Percentiles rank a stretch among this genome's conserved stretches.
Evolutionary conservation across 2,797 vertebrate genomes (phyloP).

Genomic region (Sebastes iracundus): DNA sequence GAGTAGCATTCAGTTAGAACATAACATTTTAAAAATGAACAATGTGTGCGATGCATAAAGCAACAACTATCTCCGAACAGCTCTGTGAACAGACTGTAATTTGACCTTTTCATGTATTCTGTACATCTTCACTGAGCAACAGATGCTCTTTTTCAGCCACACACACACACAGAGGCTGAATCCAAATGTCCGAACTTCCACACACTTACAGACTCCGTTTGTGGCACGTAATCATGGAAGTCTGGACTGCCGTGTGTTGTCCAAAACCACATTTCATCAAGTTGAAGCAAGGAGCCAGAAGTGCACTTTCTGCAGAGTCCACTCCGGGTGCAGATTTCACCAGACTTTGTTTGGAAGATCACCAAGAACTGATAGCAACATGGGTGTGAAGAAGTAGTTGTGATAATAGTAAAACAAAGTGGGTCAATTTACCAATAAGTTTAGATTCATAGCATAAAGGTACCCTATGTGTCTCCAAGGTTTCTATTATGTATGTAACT

Average conservation of each 20-base stretch:
- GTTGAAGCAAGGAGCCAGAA: background rate
- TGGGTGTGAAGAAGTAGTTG: background rate
- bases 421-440: no score
- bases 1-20: background rate
- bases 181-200: background rate
- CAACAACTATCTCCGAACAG: background rate
- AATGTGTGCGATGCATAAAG: background rate
- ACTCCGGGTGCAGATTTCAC: background rate
- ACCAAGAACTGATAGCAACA: background rate
- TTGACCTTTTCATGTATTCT: slow-evolving; percentile 1
- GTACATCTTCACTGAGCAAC: slow-evolving; percentile 1
- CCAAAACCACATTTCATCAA: background rate
- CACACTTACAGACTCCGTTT: background rate
- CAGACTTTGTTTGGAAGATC: background rate
- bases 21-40: background rate
- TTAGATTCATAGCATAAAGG: no score
- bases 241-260: background rate
- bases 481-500: rapidly evolving
- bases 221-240: background rate
- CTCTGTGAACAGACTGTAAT: slow-evolving; percentile 2
- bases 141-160: slow-evolving; percentile 37
- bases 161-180: background rate
- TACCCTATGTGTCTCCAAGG: background rate
- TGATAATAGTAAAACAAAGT: background rate
- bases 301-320: background rate